Evolutionary conservation across 2,797 vertebrate species (phyloP), one percentile per base, ranked within the genome.

Genomic region (Balearica regulorum): DNA sequence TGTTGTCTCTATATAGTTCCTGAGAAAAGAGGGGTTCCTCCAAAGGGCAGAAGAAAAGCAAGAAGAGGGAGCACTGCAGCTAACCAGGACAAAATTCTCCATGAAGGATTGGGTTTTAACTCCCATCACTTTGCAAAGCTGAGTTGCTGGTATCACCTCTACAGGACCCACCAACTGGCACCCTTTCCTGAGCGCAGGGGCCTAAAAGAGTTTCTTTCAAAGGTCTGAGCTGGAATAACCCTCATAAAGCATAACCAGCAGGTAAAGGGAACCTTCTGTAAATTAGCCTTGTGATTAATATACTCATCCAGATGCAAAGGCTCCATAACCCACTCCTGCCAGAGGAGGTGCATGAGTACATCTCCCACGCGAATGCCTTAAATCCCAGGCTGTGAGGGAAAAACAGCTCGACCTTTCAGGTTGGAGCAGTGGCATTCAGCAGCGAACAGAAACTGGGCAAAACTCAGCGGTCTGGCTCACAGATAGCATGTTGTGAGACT

Each of bases 101-200:
- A 0, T 31, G 76, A 35, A 81, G n/a, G 7, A 29, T 26, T 61
- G 9, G 9, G 4, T 21, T 95, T 83, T 71, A 72, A 37, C 37
- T 81, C 37, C 57, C 21, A 14, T 53, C 17, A 7, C 29, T 79
- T 43, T 2, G 3, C 69, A 65, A 65, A 81, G 5, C 35, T 64
- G n/a, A 75, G 15, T 13, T 88, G 10, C 54, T 0, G 0, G 3
- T n/a, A 5, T 26, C 46, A 29, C 13, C 24, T 86, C 49, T 51
- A n/a, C 18, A 54, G 10, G 33, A 84, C 33, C 20, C 16, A 39
- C 2, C 7, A 49, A 15, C 16, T 61, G 54, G 12, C 33, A 53
- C 24, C 44, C 4, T 66, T 46, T 84, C 68, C 68, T 64, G 29
- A 78, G 35, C 68, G 15, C 25, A 73, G 25, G 33, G 17, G 21